Percentiles rank a stretch among this genome's conserved stretches.
phyloP scores from a whole-genome alignment of 1,140 invertebrate genomes.

The Phthorimaea operculella region DNA sequence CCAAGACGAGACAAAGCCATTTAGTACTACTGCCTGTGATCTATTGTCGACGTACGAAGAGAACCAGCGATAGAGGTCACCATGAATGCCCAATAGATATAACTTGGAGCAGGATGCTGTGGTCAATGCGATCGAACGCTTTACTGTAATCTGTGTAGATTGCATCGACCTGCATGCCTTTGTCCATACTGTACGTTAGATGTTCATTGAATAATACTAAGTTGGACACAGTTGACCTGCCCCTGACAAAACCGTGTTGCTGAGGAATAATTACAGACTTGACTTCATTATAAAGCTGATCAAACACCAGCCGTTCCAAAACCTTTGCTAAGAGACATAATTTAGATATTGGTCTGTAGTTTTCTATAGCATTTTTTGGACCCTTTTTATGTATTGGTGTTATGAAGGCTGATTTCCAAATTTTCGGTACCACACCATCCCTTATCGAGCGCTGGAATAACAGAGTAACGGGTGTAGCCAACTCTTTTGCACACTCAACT shows the following conservation, averaged over 20 bases:
- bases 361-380: neutral
- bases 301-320: neutral
- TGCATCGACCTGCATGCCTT: slow-evolving; percentile 15
- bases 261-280: neutral
- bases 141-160: slow-evolving; percentile 28
- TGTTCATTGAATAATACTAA: neutral
- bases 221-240: neutral
- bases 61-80: slow-evolving; percentile 18
- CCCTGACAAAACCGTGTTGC: slow-evolving; percentile 2
- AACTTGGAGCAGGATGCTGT: slow-evolving; percentile 7
- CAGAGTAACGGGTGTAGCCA: neutral
- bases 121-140: slow-evolving; percentile 23
- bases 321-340: slow-evolving; percentile 2
- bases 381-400: slow-evolving; percentile 3
- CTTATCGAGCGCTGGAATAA: neutral
- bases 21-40: slow-evolving; percentile 20
- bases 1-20: slow-evolving; percentile 8
- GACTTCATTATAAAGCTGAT: neutral
- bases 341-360: slow-evolving; percentile 6
- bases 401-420: slow-evolving; percentile 2
- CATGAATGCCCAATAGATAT: slow-evolving; percentile 1
- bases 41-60: slow-evolving; percentile 17
- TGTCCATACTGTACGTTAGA: slow-evolving; percentile 1
- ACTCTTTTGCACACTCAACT: neutral
- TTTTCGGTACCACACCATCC: neutral